Percentiles rank a stretch among this genome's conserved stretches.
These are phyloP conservation scores for Acanthosepion esculentum DNA, from an alignment of 2,888 invertebrate species.

Conservation along the genomic window DNA sequence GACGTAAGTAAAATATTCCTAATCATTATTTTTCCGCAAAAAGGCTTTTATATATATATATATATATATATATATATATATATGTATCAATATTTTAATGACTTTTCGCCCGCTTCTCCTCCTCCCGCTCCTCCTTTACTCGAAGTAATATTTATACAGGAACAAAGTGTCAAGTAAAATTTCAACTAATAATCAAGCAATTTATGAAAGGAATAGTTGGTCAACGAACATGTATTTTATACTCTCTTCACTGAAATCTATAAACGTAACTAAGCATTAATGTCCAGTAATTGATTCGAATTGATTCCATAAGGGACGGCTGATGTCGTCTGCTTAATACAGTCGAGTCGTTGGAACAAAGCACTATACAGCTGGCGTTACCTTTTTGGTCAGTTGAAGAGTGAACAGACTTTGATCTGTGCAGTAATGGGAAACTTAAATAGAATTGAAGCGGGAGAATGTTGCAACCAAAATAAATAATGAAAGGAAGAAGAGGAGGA, in stretches of 20 bases:
- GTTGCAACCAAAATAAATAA: not conserved
- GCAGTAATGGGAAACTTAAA: not conserved
- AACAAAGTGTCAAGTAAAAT: not conserved
- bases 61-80: too few species aligned
- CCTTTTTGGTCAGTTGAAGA: not conserved
- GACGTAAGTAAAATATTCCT: not conserved
- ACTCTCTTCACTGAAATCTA: not conserved
- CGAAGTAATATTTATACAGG: not conserved
- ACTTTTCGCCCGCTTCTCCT: not conserved
- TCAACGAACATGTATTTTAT: not conserved
- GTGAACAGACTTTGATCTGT: not conserved
- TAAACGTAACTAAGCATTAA: not conserved
- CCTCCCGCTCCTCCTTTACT: not conserved
- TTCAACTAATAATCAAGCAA: not conserved
- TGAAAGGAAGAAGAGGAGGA: not conserved
- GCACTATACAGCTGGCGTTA: not conserved
- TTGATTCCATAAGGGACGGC: not conserved
- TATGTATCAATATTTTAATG: not conserved
- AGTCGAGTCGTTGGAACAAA: not conserved
- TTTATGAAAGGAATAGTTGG: not conserved
- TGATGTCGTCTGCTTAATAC: not conserved
- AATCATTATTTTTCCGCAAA: not conserved
- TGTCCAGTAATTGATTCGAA: not conserved
- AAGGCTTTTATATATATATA: not conserved
- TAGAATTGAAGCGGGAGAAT: not conserved